These are phyloP conservation scores for Gortyna flavago DNA, from an alignment of 2,888 invertebrate species.

Conservation along the genomic window DNA sequence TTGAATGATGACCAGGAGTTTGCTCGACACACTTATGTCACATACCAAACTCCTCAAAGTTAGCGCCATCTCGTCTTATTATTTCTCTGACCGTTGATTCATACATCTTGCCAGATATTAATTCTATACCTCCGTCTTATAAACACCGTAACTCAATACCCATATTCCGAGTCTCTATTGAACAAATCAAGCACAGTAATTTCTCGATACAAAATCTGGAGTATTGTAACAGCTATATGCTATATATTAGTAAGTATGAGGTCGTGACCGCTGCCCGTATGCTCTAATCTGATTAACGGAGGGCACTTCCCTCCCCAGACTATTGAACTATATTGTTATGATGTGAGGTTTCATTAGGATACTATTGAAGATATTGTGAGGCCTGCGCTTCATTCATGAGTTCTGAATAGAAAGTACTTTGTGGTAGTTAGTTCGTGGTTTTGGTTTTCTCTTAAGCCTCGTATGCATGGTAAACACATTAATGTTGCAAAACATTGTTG, in stretches of 20 bases:
- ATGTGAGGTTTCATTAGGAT: constrained; percentile 60
- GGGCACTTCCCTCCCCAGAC: constrained; percentile 65
- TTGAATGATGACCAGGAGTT: not conserved
- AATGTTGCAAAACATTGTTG: not conserved
- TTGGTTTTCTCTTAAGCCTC: not conserved
- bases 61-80: not conserved
- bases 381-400: constrained; percentile 22
- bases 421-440: not conserved
- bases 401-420: constrained; percentile 6
- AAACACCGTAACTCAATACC: constrained; percentile 47
- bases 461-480: not conserved
- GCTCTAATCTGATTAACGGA: constrained; percentile 75
- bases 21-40: not conserved
- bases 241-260: constrained; percentile 53
- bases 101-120: not conserved
- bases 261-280: constrained; percentile 76
- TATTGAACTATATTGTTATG: constrained; percentile 66
- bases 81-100: not conserved
- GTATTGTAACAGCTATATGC: constrained; percentile 31
- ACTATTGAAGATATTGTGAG: constrained; percentile 46
- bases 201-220: constrained; percentile 52
- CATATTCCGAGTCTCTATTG: constrained; percentile 28
- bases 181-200: constrained; percentile 45
- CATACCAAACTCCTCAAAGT: too few relatives aligned
- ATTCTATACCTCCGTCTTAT: not conserved